Evolutionary conservation across 2,888 invertebrate species (phyloP).

Genomic region (Carterocephalus palaemon): DNA sequence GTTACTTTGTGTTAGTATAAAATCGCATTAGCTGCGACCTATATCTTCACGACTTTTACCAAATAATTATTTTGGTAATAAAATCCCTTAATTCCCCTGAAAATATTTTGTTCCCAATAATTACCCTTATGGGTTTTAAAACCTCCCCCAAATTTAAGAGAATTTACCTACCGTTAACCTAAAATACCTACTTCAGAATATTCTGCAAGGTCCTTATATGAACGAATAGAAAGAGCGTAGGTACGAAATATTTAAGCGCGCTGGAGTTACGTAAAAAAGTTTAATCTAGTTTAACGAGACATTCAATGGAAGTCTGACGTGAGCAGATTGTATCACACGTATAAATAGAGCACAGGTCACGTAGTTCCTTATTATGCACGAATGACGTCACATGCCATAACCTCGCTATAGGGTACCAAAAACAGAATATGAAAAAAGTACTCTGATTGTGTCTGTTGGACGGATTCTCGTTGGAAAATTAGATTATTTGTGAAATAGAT

Average conservation of each 20-base stretch:
- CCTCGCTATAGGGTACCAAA: slow-evolving; percentile 24
- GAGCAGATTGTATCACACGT: slow-evolving; percentile 48
- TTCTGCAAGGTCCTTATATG: slow-evolving; percentile 3
- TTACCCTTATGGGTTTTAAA: too few species aligned
- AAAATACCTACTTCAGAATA: too few species aligned
- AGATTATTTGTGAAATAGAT: too few species aligned
- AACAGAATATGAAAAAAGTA: slow-evolving; percentile 5
- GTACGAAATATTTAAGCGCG: slow-evolving; percentile 26
- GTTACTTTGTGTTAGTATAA: too few species aligned
- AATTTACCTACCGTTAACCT: too few species aligned
- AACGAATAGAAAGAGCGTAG: slow-evolving; percentile 8
- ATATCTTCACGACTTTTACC: too few species aligned
- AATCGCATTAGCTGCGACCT: too few species aligned
- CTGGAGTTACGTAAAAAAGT: slow-evolving; percentile 47
- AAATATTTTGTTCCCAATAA: too few species aligned
- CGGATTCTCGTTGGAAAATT: too few species aligned
- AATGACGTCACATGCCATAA: slow-evolving; percentile 5
- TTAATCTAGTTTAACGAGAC: slow-evolving; percentile 52
- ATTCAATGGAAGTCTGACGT: slow-evolving; percentile 40
- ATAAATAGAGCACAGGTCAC: slow-evolving; percentile 43
- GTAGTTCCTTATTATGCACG: slow-evolving; percentile 16
- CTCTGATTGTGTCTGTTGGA: too few species aligned
- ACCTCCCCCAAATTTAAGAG: too few species aligned
- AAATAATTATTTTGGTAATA: too few species aligned
- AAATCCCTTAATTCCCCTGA: background rate